These are phyloP conservation scores for Eilema sororculum DNA, from an alignment of 2,888 invertebrate species.

Conservation along the genomic window DNA sequence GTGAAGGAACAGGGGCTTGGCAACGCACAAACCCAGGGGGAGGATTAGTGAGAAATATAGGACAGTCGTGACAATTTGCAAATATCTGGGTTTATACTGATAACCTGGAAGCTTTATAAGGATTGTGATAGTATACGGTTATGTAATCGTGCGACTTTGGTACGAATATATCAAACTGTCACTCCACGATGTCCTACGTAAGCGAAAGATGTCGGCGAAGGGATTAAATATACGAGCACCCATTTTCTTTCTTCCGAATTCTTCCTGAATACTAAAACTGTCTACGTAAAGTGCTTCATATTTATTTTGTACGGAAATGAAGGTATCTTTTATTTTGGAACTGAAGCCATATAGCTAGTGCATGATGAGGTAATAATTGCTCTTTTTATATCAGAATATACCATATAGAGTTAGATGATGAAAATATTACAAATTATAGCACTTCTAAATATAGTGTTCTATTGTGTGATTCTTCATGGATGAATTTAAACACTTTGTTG, in stretches of 20 bases:
- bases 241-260: conserved; percentile 4
- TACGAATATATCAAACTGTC: conserved; percentile 9
- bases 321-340: not conserved
- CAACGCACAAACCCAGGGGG: conserved; percentile 16
- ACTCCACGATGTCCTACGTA: conserved; percentile 1
- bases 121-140: not conserved
- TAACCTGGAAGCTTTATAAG: not conserved
- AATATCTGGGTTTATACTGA: not conserved
- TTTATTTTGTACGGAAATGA: not conserved
- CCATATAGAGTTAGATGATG: not conserved
- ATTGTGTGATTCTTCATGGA: not conserved
- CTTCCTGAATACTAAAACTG: conserved; percentile 10
- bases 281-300: not conserved
- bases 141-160: not conserved
- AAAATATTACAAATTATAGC: not conserved
- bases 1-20: conserved; percentile 40
- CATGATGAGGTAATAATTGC: not conserved
- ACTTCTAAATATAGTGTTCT: not conserved
- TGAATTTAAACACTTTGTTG: not conserved
- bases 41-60: conserved; percentile 28
- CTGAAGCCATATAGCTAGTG: not conserved
- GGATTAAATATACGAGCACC: conserved; percentile 8
- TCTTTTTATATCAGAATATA: not conserved
- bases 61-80: conserved; percentile 22
- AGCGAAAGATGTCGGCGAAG: conserved; percentile 6